These are phyloP conservation scores for Zaprionus inermis DNA, from an alignment of 1,140 invertebrate genomes.

Conservation along the genomic window DNA sequence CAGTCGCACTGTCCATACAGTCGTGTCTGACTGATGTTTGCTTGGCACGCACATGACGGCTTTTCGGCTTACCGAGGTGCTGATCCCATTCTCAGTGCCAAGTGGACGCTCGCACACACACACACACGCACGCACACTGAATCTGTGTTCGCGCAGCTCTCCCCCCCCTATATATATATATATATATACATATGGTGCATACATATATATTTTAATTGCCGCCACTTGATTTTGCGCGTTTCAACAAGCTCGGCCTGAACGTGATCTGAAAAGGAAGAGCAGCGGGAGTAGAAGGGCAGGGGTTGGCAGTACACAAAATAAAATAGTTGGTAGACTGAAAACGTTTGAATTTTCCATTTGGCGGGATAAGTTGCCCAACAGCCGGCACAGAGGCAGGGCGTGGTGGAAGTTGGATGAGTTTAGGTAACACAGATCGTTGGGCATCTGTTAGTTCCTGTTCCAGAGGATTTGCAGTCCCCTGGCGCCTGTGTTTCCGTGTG, in stretches of 20 bases:
- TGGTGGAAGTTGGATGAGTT: neutral
- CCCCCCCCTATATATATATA: no score
- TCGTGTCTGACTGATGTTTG: conserved; percentile 43
- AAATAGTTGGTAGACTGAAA: neutral
- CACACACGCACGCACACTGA: neutral
- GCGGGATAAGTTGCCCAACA: neutral
- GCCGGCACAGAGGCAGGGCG: no score
- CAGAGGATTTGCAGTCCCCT: neutral
- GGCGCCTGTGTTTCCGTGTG: neutral
- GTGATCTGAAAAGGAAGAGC: no score
- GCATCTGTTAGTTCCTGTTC: neutral
- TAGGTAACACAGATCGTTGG: neutral
- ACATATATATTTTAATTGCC: conserved; percentile 21
- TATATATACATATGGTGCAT: no score
- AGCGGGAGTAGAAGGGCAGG: neutral
- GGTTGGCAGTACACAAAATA: neutral
- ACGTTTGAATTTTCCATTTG: neutral
- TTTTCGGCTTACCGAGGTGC: conserved; percentile 29
- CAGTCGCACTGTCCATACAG: conserved; percentile 12
- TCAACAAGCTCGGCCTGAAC: neutral
- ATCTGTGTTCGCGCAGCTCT: neutral
- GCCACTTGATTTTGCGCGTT: conserved; percentile 7
- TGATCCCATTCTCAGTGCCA: neutral
- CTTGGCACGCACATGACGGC: conserved; percentile 36
- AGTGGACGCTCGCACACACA: conserved; percentile 11